Percentiles rank a stretch among this genome's conserved stretches.
Conservation (phyloP, 2,888 invertebrate genomes). For the Stegophylla sp. region DNA sequence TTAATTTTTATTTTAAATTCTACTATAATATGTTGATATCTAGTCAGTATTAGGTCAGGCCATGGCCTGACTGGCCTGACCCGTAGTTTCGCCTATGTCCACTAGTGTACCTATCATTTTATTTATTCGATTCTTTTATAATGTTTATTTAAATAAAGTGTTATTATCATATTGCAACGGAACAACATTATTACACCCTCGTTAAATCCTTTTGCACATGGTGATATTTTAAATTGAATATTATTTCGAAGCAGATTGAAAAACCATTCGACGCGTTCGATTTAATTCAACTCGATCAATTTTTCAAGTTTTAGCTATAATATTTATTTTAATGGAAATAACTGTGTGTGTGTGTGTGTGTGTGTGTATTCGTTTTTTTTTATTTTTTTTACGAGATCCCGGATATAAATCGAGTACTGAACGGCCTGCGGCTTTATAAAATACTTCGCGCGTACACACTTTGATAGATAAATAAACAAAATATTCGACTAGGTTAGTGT, state of each 20-base stretch:
- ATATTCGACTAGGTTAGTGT: slow-evolving; percentile 23
- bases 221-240: background rate
- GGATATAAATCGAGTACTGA: background rate
- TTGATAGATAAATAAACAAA: slow-evolving; percentile 15
- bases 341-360: background rate
- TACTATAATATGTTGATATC: too few species aligned
- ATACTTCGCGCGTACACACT: background rate
- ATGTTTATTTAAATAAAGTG: too few species aligned
- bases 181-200: background rate
- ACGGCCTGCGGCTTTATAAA: background rate
- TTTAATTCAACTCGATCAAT: background rate
- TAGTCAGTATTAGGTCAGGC: too few species aligned
- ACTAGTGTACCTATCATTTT: too few species aligned
- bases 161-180: too few species aligned
- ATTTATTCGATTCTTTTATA: too few species aligned
- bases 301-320: background rate
- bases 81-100: too few species aligned
- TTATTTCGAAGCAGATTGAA: background rate
- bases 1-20: too few species aligned
- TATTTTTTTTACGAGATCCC: background rate
- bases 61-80: too few species aligned
- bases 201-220: background rate
- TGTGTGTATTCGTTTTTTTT: too few species aligned
- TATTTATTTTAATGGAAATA: slow-evolving; percentile 17
- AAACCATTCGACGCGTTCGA: background rate